Evolutionary conservation across 2,888 invertebrate species (phyloP).

Genomic region (Mesorhabditis sp.): DNA sequence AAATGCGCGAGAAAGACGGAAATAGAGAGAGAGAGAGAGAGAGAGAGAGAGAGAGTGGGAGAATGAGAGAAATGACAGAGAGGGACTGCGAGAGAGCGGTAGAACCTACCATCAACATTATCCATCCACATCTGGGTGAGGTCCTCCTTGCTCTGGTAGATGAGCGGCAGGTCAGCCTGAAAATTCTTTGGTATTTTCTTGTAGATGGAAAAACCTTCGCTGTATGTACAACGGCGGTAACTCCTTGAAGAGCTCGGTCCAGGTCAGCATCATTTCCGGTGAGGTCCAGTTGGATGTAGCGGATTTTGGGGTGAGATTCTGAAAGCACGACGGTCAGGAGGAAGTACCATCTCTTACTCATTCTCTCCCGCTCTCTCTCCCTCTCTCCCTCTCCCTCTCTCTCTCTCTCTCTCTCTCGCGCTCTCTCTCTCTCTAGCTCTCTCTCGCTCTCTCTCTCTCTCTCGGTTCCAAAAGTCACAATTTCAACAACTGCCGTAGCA

Average conservation of each 20-base stretch:
- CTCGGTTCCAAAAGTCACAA: too few species aligned
- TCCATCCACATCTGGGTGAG: constrained; percentile 32
- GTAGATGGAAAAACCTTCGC: background rate
- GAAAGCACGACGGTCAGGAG: background rate
- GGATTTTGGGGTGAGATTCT: constrained; percentile 8
- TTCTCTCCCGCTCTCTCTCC: too few species aligned
- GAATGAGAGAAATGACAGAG: background rate
- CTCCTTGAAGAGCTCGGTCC: background rate
- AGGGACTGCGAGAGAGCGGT: background rate
- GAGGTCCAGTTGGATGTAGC: constrained; percentile 4
- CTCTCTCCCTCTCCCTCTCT: too few species aligned
- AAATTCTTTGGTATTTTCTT: background rate
- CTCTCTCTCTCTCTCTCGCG: too few species aligned
- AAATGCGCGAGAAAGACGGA: too few species aligned
- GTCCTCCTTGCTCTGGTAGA: constrained; percentile 22
- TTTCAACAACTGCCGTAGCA: too few species aligned
- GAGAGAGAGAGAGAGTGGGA: too few species aligned
- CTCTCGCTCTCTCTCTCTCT: too few species aligned
- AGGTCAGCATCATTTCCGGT: background rate
- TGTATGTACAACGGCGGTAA: background rate
- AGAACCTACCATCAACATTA: constrained; percentile 24
- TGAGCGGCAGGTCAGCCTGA: constrained; percentile 19
- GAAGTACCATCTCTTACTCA: too few species aligned
- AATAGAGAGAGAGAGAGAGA: too few species aligned
- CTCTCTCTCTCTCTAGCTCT: too few species aligned